Evolutionary conservation across 35 echinoderm and acorn worm genomes (phyloP), one percentile per base, ranked within the genome.

Genomic region (Holothuria glaberrima): DNA sequence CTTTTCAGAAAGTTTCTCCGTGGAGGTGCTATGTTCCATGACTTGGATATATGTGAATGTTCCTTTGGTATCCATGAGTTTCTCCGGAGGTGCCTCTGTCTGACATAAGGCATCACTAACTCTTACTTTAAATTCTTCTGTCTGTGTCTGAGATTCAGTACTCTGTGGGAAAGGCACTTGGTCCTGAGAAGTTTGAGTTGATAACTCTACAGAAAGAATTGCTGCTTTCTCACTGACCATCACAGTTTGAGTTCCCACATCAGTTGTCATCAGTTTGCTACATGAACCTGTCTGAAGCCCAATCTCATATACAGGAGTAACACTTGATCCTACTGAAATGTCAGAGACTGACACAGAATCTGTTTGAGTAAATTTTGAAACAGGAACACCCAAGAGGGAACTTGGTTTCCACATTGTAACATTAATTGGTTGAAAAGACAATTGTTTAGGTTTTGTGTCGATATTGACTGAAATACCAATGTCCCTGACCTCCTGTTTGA

Each of bases 371-470:
- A 35, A n/a, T 27, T 26, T 30, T 24, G 62, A 31, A 21, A 87
- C 85, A 26, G 61, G 32, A 32, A 71, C 31, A 20, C 41, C 60
- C 0, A 50, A 59, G 12, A 87, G 22, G 21, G 62, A 44, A 44
- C 41, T 59, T 54, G 85, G 85, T 59, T 87, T 87, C 85, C 85
- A 87, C 85, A 87, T 87, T 44, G 60, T 87, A n/a, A 87, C 85
- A 24, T 87, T 59, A 19, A 84, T 33, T 58, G 80, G 54, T 6
- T 61, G 80, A 61, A 61, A 78, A 26, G 38, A 78, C 4, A 28
- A 35, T 13, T 48, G 31, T 48, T 9, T 54, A 9, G 50, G 69
- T 22, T 74, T 74, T 1, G 17, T 16, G 13, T 74, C 26, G 16
- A 21, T 74, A 48, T 48, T 78, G 6, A 78, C 74, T 41, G 41